Evolutionary conservation across 2,797 vertebrate genomes (phyloP).

Genomic region (Momotus momota): DNA sequence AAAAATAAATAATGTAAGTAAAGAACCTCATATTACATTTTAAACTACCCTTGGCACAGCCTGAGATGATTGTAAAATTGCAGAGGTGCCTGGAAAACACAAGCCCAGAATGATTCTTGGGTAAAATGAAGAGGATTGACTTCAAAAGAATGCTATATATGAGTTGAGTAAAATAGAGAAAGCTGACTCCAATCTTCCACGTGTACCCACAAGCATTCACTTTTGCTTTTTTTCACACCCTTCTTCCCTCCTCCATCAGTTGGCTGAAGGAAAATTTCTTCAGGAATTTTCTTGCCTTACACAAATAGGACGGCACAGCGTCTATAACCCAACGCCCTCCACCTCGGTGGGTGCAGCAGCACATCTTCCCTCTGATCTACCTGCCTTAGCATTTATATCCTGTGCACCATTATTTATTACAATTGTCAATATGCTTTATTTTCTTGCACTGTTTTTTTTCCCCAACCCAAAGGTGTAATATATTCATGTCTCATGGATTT

Average conservation of each 20-base stretch:
- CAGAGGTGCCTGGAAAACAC: constrained; percentile 39
- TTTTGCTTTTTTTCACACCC: neutral
- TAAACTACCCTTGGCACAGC: constrained; percentile 25
- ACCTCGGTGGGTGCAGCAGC: neutral
- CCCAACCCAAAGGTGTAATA: neutral
- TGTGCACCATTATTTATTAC: neutral
- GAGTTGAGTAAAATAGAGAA: neutral
- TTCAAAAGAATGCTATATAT: neutral
- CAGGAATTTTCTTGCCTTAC: neutral
- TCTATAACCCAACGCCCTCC: neutral
- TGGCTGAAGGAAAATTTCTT: neutral
- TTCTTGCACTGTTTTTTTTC: neutral
- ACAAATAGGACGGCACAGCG: neutral
- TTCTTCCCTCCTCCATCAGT: neutral
- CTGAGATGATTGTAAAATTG: constrained; percentile 18
- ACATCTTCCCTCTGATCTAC: neutral
- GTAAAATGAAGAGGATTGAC: neutral
- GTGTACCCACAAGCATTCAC: neutral
- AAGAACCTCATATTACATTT: constrained; percentile 34
- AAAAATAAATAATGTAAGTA: neutral
- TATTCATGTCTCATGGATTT: neutral
- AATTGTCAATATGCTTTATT: neutral
- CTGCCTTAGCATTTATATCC: neutral
- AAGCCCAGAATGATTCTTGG: constrained; percentile 36
- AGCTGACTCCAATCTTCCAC: neutral